These are phyloP conservation scores for Labeo catla DNA, from an alignment of 2,113 vertebrate genomes.

Conservation along the genomic window DNA sequence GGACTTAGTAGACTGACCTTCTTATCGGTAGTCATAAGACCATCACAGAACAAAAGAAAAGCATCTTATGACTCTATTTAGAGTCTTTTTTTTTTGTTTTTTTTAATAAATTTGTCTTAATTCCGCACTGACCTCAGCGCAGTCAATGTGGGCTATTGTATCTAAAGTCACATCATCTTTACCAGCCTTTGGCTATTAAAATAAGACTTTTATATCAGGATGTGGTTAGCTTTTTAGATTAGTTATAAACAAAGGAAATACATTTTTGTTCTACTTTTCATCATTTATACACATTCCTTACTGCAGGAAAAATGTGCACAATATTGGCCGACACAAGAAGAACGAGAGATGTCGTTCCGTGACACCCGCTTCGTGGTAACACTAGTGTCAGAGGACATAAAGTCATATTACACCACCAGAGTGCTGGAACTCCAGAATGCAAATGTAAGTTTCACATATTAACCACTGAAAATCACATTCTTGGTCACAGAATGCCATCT, in stretches of 20 bases:
- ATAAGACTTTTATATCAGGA: not conserved
- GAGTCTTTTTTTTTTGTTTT: no score
- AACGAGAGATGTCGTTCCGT: conserved; percentile 85
- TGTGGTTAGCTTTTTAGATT: not conserved
- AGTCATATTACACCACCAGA: conserved; percentile 91
- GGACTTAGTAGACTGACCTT: not conserved
- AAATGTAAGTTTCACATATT: conserved; percentile 77
- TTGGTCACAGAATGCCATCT: not conserved
- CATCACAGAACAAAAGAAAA: not conserved
- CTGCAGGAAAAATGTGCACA: conserved; percentile 96
- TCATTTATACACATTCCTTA: not conserved
- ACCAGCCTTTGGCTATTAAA: not conserved
- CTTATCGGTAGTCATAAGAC: not conserved
- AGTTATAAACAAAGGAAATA: not conserved
- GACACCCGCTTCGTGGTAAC: conserved; percentile 91
- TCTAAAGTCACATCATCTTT: not conserved
- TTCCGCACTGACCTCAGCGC: not conserved
- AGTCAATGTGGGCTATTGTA: not conserved
- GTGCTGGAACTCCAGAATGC: conserved; percentile 88
- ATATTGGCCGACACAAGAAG: conserved; percentile 92
- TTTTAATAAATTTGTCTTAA: not conserved
- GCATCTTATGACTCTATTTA: not conserved
- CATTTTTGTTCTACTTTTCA: not conserved
- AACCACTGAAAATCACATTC: not conserved
- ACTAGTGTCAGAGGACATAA: conserved; percentile 89